Evolutionary conservation across 2,797 vertebrate genomes (phyloP).

Genomic region (Micropoecilia bifurca): DNA sequence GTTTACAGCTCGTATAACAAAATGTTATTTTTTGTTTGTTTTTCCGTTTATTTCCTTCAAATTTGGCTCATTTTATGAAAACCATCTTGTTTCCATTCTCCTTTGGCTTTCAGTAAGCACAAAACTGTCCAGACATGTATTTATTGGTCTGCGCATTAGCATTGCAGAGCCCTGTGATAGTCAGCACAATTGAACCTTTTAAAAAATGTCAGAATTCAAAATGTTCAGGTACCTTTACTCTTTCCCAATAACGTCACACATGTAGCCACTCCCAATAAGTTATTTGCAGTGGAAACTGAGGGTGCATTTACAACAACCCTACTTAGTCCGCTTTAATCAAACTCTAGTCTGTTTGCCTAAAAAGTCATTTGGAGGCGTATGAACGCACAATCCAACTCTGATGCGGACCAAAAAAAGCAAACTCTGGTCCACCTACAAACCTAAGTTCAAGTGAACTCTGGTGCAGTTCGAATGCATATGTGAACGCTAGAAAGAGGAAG

Average conservation of each 20-base stretch:
- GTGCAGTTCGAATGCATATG: neutral
- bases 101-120: neutral
- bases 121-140: constrained; percentile 40
- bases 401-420: too few relatives aligned
- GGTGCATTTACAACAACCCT: neutral
- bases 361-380: too few relatives aligned
- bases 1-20: constrained; percentile 33
- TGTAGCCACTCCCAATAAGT: too few relatives aligned
- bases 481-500: neutral
- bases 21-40: neutral
- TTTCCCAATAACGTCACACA: too few relatives aligned
- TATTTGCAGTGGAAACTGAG: neutral
- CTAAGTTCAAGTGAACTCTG: neutral
- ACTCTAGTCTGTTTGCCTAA: too few relatives aligned
- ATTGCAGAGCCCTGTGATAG: neutral
- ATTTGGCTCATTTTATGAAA: neutral
- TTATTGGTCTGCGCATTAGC: constrained; percentile 18
- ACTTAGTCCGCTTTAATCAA: neutral
- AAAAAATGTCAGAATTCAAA: neutral
- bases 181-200: neutral
- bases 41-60: constrained; percentile 37
- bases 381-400: too few relatives aligned
- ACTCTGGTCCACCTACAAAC: neutral
- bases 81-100: neutral
- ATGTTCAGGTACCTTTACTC: too few relatives aligned